Base-by-base conservation (phyloP, 2,113 vertebrate species). In the Uria lomvia region DNA sequence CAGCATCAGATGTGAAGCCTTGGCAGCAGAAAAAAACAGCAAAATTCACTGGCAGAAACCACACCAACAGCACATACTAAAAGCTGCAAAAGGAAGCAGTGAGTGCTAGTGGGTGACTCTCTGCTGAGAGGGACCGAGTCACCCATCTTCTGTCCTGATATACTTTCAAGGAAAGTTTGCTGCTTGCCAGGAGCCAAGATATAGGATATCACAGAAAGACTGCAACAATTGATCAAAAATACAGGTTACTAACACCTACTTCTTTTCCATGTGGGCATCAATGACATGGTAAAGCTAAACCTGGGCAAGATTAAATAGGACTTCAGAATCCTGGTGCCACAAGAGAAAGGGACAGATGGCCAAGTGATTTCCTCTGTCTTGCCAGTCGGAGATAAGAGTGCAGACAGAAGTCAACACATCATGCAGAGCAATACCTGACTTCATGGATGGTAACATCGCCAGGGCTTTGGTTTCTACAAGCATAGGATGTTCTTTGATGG, bases 401-500 rank as follows among this genome's bases (percentile, higher is more conserved):
- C 16, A 60, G 45, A 21, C 17, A 70, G 38, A 70, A 36, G 17
- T 70, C 11, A 7, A 45, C 1, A 1, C 11, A 47, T 20, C 21
- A 38, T 49, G 34, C 5, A 68, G 16, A 81, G 30, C 20, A 47
- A 32, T 56, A 38, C 34, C 52, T 38, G 52, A 58, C 42, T 68
- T 68, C 0, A 0, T 32, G 42, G 50, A 6, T 36, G 20, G n/a
- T 58, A 11, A 47, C 15, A 26, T 58, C 7, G 2, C 26, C 40
- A 80, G 20, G 27, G 17, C 21, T 68, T 58, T 81, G 27, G 7
- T 68, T 81, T 47, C 63, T 68, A 32, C 1, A 1, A 38, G 15
- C 34, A 47, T 42, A 47, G 63, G 9, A 32, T 38, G 12, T 58
- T 81, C 27, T 47, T 68, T 2, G 2, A 32, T 34, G n/a, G 70